These are phyloP conservation scores for Melieria omissa DNA, from an alignment of 2,888 invertebrate genomes.

Conservation along the genomic window DNA sequence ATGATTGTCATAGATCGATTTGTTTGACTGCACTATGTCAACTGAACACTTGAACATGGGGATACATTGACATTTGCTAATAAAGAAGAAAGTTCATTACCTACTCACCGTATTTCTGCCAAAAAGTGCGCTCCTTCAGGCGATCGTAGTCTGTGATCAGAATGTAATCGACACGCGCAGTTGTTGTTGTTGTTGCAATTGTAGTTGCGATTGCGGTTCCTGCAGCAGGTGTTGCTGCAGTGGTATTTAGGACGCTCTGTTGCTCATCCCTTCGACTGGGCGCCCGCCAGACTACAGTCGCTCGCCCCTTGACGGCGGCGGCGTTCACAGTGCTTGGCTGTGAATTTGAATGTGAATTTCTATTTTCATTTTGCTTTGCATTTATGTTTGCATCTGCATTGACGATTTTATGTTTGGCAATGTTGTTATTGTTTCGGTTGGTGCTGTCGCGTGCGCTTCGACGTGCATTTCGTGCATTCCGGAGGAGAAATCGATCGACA, in stretches of 20 bases:
- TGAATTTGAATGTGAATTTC: constrained; percentile 5
- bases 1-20: too few species aligned
- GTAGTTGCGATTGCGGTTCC: constrained; percentile 54
- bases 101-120: constrained; percentile 64
- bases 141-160: constrained; percentile 56
- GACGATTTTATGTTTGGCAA: background rate
- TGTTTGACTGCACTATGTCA: too few species aligned
- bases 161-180: constrained; percentile 52
- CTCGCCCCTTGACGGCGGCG: background rate
- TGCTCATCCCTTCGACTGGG: too few species aligned
- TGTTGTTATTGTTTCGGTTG: constrained; percentile 15
- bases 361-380: background rate
- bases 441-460: constrained; percentile 25
- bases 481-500: constrained; percentile 3
- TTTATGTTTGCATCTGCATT: background rate
- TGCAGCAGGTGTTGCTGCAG: constrained; percentile 57
- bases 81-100: constrained; percentile 48
- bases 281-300: background rate
- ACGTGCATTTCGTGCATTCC: constrained; percentile 12
- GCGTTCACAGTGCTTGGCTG: background rate
- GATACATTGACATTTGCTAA: background rate
- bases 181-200: constrained; percentile 41
- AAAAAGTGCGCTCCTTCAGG: constrained; percentile 44
- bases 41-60: background rate
- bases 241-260: too few species aligned